Evolutionary conservation across 2,797 vertebrate genomes (phyloP).

Genomic region (Botia kubotai): DNA sequence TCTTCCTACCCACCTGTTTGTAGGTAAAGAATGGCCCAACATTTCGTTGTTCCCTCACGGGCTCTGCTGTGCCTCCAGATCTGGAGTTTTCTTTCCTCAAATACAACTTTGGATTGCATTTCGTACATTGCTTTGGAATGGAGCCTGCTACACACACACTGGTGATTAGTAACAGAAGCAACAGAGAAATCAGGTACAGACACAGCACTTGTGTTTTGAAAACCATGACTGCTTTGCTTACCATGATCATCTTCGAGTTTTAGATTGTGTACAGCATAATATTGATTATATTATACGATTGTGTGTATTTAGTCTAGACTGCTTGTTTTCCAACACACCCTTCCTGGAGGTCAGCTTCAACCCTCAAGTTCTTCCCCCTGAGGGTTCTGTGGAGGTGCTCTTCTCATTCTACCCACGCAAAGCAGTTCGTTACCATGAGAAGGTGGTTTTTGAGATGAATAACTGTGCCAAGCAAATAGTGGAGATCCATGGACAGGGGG

Average conservation of each 20-base stretch:
- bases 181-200: slow-evolving; percentile 76
- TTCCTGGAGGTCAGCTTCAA: slow-evolving; percentile 78
- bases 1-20: not conserved
- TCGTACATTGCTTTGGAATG: slow-evolving; percentile 81
- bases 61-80: slow-evolving; percentile 72
- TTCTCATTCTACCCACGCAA: slow-evolving; percentile 85
- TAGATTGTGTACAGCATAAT: not conserved
- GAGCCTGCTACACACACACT: slow-evolving; percentile 72
- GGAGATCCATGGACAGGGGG: slow-evolving; percentile 84
- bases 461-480: slow-evolving; percentile 75
- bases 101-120: slow-evolving; percentile 85
- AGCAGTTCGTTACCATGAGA: slow-evolving; percentile 76
- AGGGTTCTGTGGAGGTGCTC: slow-evolving; percentile 74
- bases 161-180: slow-evolving; percentile 81
- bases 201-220: not conserved
- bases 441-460: slow-evolving; percentile 84
- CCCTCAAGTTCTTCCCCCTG: slow-evolving; percentile 73
- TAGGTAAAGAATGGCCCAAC: slow-evolving; percentile 84
- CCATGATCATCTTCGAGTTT: not conserved
- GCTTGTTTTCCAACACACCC: slow-evolving; percentile 77
- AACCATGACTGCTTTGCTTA: not conserved
- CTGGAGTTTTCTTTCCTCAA: slow-evolving; percentile 86
- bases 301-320: slow-evolving; percentile 77
- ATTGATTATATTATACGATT: slow-evolving; percentile 5
- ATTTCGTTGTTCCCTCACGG: slow-evolving; percentile 73